Evolutionary conservation across 2,797 vertebrate species (phyloP).

Genomic region (Adrianichthys oophorus): DNA sequence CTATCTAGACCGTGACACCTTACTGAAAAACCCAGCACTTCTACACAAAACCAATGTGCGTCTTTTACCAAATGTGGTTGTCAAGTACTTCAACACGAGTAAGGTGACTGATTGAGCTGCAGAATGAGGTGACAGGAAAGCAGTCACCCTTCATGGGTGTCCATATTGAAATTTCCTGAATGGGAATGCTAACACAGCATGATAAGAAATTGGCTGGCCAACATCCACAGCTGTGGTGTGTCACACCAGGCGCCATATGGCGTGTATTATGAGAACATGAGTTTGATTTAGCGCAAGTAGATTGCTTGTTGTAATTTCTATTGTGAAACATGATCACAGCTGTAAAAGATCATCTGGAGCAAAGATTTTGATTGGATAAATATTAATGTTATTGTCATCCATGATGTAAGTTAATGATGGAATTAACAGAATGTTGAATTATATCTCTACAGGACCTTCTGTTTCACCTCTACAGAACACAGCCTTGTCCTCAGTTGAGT

Average conservation of each 20-base stretch:
- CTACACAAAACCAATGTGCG: slow-evolving; percentile 23
- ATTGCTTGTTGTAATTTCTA: slow-evolving; percentile 28
- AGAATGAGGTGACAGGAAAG: slow-evolving; percentile 38
- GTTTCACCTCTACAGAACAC: slow-evolving; percentile 1
- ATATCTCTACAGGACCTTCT: background rate
- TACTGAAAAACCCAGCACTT: slow-evolving; percentile 22
- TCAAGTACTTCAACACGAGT: slow-evolving; percentile 40
- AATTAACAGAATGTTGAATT: slow-evolving; percentile 7
- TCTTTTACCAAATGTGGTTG: slow-evolving; percentile 41
- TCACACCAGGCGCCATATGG: slow-evolving; percentile 48
- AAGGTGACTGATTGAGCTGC: slow-evolving; percentile 54
- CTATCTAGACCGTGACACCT: no score
- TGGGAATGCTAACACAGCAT: slow-evolving; percentile 27
- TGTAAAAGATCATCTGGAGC: slow-evolving; percentile 9
- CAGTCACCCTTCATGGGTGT: slow-evolving; percentile 55
- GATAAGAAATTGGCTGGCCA: slow-evolving; percentile 33
- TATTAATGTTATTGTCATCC: slow-evolving; percentile 9
- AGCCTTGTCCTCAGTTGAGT: background rate
- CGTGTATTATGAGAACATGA: slow-evolving; percentile 36
- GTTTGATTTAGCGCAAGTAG: slow-evolving; percentile 42
- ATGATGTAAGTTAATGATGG: slow-evolving; percentile 13
- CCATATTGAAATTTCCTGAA: slow-evolving; percentile 51
- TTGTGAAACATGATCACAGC: slow-evolving; percentile 23
- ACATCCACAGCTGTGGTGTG: slow-evolving; percentile 56
- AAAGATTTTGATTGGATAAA: slow-evolving; percentile 6